These are phyloP conservation scores for Parambassis ranga DNA, from an alignment of 2,797 vertebrate genomes.

Conservation along the genomic window DNA sequence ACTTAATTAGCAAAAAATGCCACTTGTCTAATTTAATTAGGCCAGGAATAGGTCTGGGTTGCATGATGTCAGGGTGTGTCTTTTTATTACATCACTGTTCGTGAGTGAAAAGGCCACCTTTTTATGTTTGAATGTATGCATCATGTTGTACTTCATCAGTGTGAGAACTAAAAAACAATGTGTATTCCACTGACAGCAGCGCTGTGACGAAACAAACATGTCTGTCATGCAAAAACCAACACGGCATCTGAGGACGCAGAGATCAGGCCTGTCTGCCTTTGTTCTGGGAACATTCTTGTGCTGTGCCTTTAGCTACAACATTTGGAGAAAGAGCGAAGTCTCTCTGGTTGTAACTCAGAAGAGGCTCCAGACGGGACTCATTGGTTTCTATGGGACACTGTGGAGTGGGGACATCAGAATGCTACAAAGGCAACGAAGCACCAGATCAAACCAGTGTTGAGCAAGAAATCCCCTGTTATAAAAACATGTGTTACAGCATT, in stretches of 20 bases:
- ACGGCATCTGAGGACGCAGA: conserved; percentile 58
- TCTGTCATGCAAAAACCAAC: conserved; percentile 13
- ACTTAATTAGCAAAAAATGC: conserved; percentile 41
- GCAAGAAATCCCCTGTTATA: not conserved
- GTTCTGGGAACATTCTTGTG: conserved; percentile 79
- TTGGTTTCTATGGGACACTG: conserved; percentile 83
- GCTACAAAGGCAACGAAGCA: conserved; percentile 52
- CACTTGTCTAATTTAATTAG: conserved; percentile 43
- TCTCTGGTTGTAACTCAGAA: conserved; percentile 78
- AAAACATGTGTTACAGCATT: not conserved
- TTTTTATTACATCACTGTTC: conserved; percentile 39
- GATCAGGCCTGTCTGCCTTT: conserved; percentile 72
- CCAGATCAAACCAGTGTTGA: not conserved
- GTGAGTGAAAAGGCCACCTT: conserved; percentile 23
- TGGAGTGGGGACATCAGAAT: conserved; percentile 68
- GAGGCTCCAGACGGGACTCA: conserved; percentile 75
- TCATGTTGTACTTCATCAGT: conserved; percentile 30
- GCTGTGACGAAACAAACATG: conserved; percentile 1
- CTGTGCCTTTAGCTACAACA: conserved; percentile 79
- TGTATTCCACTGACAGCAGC: not conserved
- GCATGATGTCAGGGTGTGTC: conserved; percentile 53
- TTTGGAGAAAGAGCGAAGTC: conserved; percentile 65
- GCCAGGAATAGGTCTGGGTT: conserved; percentile 32
- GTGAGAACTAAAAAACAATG: conserved; percentile 5
- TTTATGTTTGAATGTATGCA: conserved; percentile 46